phyloP scores from a whole-genome alignment of 2,797 vertebrate genomes.

The Coranthus polyacanthus region DNA sequence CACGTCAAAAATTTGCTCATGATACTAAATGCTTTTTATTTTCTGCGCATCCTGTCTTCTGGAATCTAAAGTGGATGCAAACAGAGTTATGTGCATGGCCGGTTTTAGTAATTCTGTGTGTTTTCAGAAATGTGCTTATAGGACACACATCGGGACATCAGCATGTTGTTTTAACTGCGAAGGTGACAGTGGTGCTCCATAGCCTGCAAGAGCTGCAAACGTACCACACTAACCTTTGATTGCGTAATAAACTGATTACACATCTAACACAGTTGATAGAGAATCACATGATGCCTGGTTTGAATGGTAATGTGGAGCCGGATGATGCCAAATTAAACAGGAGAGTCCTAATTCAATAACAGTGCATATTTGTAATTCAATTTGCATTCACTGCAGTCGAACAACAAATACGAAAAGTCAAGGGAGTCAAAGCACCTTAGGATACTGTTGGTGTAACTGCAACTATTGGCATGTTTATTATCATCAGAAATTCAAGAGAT shows the following conservation, averaged over 20 bases:
- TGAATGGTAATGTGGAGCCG: conserved; percentile 9
- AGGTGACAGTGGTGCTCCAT: neutral
- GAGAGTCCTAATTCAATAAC: conserved; percentile 44
- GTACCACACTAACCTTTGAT: neutral
- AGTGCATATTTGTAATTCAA: conserved; percentile 47
- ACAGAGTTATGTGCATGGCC: neutral
- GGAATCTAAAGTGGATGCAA: conserved; percentile 3
- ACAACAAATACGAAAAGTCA: neutral
- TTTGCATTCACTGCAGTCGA: conserved; percentile 37
- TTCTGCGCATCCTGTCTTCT: neutral
- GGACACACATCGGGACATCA: too few relatives aligned
- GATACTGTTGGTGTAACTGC: conserved; percentile 23
- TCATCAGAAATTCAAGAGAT: neutral
- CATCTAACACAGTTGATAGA: conserved; percentile 4
- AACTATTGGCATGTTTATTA: neutral
- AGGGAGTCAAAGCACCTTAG: neutral
- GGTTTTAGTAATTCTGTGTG: neutral
- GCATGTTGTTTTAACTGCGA: too few relatives aligned
- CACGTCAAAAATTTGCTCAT: conserved; percentile 3
- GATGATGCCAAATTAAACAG: conserved; percentile 46
- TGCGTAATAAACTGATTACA: conserved; percentile 34
- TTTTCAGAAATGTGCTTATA: neutral
- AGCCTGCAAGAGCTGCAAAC: neutral
- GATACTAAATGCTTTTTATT: conserved; percentile 1
- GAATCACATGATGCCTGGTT: conserved; percentile 30